phyloP scores from a whole-genome alignment of 2,888 invertebrate species.

The Eueremaeus valkanovi region DNA sequence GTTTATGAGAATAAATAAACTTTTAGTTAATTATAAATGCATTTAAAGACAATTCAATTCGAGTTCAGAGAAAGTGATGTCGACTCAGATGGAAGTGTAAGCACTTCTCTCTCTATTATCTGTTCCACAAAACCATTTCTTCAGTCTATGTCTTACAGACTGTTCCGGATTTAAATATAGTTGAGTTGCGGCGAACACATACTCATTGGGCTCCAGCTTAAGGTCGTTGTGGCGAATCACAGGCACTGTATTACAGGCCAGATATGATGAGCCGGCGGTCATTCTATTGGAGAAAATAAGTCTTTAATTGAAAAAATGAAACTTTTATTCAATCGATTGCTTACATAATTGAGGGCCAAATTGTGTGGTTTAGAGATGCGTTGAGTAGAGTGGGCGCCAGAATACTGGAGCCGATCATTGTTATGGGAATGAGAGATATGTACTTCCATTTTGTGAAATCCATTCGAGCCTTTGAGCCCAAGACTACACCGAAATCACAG shows the following conservation, averaged over 20 bases:
- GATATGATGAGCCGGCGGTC: not conserved
- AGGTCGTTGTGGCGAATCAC: constrained; percentile 7
- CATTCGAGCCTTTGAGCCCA: not conserved
- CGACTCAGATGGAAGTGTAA: not conserved
- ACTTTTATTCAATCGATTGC: too few species aligned
- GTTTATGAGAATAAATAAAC: too few species aligned
- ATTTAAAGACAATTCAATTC: too few species aligned
- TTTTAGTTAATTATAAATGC: too few species aligned
- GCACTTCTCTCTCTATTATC: not conserved
- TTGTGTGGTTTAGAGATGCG: not conserved
- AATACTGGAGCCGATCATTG: not conserved
- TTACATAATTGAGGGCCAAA: constrained; percentile 25
- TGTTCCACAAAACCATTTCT: not conserved
- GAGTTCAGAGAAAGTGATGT: too few species aligned
- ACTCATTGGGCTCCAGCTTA: not conserved
- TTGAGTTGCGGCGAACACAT: constrained; percentile 15
- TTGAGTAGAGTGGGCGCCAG: not conserved
- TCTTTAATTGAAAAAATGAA: too few species aligned
- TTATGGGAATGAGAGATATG: not conserved
- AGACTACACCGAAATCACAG: not conserved
- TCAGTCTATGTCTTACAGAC: not conserved
- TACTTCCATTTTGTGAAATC: constrained; percentile 27
- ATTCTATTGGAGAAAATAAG: too few species aligned
- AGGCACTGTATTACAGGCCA: not conserved
- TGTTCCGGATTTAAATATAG: constrained; percentile 17